Conservation (phyloP, 2,797 vertebrate genomes). For the Rhyacichthys aspro region DNA sequence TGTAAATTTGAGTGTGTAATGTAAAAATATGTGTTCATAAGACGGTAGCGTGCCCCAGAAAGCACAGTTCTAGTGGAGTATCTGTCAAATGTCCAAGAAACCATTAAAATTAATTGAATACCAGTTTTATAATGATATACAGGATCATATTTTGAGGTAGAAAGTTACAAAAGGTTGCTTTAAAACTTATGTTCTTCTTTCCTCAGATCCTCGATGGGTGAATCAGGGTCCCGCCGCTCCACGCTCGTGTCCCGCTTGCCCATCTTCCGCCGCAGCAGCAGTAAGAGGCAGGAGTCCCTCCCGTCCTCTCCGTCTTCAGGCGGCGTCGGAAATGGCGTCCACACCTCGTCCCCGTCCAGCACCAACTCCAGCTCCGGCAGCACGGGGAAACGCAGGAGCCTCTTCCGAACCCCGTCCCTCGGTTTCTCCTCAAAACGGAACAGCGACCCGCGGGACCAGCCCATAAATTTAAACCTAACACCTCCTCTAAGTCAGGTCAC, state of each 20-base stretch:
- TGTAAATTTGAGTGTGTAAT: no score
- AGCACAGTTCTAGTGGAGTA: no score
- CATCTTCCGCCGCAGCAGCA: conserved; percentile 93
- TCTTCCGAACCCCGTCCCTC: conserved; percentile 94
- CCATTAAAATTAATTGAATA: no score
- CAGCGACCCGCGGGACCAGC: conserved; percentile 81
- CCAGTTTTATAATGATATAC: no score
- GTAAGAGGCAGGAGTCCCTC: conserved; percentile 91
- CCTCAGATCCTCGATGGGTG: conserved; percentile 86
- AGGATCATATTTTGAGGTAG: no score
- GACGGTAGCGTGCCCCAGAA: no score
- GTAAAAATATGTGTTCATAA: no score
- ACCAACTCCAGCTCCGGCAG: conserved; percentile 98
- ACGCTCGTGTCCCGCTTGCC: conserved; percentile 96
- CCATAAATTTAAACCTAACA: conserved; percentile 74
- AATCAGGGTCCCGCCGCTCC: conserved; percentile 90
- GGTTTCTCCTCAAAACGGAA: conserved; percentile 89
- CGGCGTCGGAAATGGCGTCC: conserved; percentile 85
- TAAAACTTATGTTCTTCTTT: conserved; percentile 35
- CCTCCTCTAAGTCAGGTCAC: conserved; percentile 61
- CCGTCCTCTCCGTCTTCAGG: conserved; percentile 96
- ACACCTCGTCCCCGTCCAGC: conserved; percentile 96
- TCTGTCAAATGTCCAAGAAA: no score
- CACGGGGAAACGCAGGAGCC: conserved; percentile 91
- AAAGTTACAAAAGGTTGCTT: no score